Base-by-base conservation (phyloP, 2,888 invertebrate species). In the Eurytoma californica region DNA sequence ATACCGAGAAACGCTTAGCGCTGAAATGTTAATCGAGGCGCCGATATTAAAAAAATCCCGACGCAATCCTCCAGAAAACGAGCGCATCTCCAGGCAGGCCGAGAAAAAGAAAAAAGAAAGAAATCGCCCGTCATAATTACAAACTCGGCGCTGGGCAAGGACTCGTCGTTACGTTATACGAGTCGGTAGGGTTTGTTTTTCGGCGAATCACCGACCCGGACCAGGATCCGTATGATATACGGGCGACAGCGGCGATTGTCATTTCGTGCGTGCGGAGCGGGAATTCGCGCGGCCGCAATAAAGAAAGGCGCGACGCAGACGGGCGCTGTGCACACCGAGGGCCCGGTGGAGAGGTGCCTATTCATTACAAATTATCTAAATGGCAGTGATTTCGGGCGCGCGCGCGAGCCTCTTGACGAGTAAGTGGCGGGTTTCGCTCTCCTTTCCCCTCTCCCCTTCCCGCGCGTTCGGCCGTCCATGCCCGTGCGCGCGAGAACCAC, bases 361-460 rank as follows among this genome's bases (percentile, higher is more conserved):
- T 92, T 92, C 92, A 92, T 92, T 92, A 92, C 91, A 91, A 92
- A 92, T 92, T 92, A 92, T 91, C 91, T 89, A 91, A 91, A 92
- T 92, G 91, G 92, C 92, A 91, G 91, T 92, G 91, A 92, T 92
- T 92, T 91, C 87, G 90, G 88, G 85, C 87, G 87, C 87, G 88
- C 87, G 88, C 87, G 88, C 88, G 88, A 73, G 67, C 58, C 28
- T 18, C 58, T 66, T 79, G 72, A 76, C 89, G 88, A 89, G 86
- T 90, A 90, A 90, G 90, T 90, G 90, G 90, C 87, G 89, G 90
- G 88, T 90, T 77, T 57, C 83, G 84, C 84, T 83, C 84, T 85
- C 83, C 84, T 83, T 83, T 83, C 88, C 88, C 14, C 16, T 28
- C 16, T 70, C 77, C 72, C 20, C 47, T 9, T 20, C n/a, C 9